Base-by-base conservation (phyloP, 2,797 vertebrate species). In the Pangasius mekongensis region DNA sequence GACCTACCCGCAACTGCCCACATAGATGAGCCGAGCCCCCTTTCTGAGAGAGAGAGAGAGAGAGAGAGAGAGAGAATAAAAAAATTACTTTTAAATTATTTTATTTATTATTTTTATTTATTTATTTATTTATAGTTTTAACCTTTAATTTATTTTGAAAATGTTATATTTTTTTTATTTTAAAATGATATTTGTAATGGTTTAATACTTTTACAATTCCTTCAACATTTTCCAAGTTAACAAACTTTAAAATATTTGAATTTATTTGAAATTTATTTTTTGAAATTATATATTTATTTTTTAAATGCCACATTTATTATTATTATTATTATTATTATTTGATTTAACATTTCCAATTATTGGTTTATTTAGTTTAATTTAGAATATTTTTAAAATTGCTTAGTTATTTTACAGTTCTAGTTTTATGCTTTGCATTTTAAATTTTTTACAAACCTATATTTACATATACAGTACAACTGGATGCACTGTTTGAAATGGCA, bases 1-100 rank as follows among this genome's bases (percentile, higher is more conserved):
- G 98, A n/a, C 98, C 98, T 92, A 98, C 98, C 92, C 94, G 97
- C 91, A 99, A 95, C 94, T 97, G 96, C 52, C 97, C 97, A 0
- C 96, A 97, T 93, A 96, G 97, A 93, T 98, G 96, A 0, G 97
- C 98, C 0, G 97, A 99, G 62, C 97, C 97, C 0, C 97, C 97
- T 92, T 96, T 96, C 97, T 98, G 95, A 76, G 84, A 89, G 22
- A 6, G 36, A 90, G 18, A 90, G 56, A 91, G 0, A 77, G 39
- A 66, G 49, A 58, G 11, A 73, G 36, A 69, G 66, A 69, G 30
- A 69, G 47, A n/a, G 84, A 47, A 47, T 43, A 47, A 74, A 13
- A 74, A 43, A 64, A 58, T 33, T 60, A 67, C 5, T 3, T 27
- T 77, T 1, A 30, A 27, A 49, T 77, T 9, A 77, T 52, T 77